Evolutionary conservation across 2,888 invertebrate genomes (phyloP).

Genomic region (Augiades crinisus): DNA sequence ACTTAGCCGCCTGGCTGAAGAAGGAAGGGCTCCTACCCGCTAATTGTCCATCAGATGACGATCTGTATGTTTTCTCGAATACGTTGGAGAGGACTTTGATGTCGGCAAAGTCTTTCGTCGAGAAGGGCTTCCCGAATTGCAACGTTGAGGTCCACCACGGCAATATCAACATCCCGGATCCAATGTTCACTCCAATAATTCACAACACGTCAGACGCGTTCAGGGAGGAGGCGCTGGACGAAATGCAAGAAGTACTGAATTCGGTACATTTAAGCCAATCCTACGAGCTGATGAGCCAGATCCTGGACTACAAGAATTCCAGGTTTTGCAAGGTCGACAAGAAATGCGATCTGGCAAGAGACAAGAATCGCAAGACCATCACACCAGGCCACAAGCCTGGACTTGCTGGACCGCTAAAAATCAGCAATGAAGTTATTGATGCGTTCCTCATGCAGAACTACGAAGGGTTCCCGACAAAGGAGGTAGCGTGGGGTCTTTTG

Average conservation of each 20-base stretch:
- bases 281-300: constrained; percentile 46
- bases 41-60: constrained; percentile 51
- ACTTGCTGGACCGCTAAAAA: constrained; percentile 60
- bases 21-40: constrained; percentile 41
- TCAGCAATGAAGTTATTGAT: constrained; percentile 60
- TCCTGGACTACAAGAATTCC: constrained; percentile 62
- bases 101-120: constrained; percentile 59
- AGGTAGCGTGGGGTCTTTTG: constrained; percentile 66
- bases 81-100: constrained; percentile 57
- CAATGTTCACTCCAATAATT: constrained; percentile 58
- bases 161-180: constrained; percentile 42
- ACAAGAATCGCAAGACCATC: constrained; percentile 48
- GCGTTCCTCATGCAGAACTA: constrained; percentile 69
- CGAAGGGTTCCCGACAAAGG: constrained; percentile 50
- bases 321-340: constrained; percentile 46
- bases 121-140: constrained; percentile 56
- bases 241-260: constrained; percentile 51
- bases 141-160: constrained; percentile 54
- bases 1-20: constrained; percentile 53
- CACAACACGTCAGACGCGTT: constrained; percentile 55
- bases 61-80: constrained; percentile 62
- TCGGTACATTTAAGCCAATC: constrained; percentile 47
- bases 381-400: constrained; percentile 51
- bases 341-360: constrained; percentile 52
- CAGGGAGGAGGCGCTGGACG: constrained; percentile 42